phyloP scores from a whole-genome alignment of 2,797 vertebrate species.

The Brachyrhaphis roseni region DNA sequence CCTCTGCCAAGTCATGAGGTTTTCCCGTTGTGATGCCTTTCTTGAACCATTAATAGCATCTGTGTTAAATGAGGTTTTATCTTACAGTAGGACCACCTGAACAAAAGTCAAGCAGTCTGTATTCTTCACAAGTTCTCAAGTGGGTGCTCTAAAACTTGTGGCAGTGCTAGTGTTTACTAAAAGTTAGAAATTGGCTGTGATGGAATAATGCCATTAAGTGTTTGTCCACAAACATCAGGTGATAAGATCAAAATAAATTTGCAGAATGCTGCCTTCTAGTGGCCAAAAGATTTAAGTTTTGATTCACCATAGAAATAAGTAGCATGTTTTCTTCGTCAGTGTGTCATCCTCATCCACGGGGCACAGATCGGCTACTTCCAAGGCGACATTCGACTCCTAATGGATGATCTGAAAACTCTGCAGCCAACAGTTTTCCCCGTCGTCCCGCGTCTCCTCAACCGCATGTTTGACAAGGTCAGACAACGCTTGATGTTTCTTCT shows the following conservation, averaged over 20 bases:
- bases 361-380: constrained; percentile 96
- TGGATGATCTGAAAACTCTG: constrained; percentile 95
- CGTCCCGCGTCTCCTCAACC: constrained; percentile 94
- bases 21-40: not conserved
- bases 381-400: constrained; percentile 94
- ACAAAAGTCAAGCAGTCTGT: not conserved
- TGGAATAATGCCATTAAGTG: not conserved
- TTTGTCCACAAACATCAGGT: not conserved
- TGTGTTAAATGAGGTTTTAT: not conserved
- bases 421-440: constrained; percentile 95
- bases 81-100: not conserved
- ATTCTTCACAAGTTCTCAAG: not conserved
- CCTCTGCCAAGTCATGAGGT: not conserved
- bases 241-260: not conserved
- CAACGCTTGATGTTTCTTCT: not conserved
- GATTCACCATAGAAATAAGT: not conserved
- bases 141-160: not conserved
- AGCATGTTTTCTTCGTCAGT: constrained; percentile 68
- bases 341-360: constrained; percentile 90
- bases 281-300: constrained; percentile 6
- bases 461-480: constrained; percentile 96
- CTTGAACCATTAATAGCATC: not conserved
- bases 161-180: not conserved
- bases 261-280: constrained; percentile 29
- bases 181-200: too few relatives aligned